Conservation (phyloP, 2,888 invertebrate species). For the Tenthredo notha region DNA sequence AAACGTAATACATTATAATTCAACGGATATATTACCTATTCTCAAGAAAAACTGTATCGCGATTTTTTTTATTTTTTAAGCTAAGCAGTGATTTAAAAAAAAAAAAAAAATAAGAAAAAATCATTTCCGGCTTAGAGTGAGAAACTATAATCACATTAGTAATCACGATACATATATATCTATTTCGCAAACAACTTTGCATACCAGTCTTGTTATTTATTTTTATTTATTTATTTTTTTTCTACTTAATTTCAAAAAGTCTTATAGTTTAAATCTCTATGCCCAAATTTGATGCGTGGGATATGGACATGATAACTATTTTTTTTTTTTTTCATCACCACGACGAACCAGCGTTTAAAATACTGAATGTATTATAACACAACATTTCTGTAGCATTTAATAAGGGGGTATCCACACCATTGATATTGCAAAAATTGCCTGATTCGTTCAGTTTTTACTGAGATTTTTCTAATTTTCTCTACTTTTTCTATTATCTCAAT, state of each 20-base stretch:
- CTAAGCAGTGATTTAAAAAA: neutral
- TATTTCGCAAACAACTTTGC: conserved; percentile 7
- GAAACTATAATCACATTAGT: neutral
- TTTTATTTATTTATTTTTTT: conserved; percentile 19
- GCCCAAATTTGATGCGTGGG: neutral
- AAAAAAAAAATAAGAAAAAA: neutral
- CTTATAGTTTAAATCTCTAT: neutral
- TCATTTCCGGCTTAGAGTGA: neutral
- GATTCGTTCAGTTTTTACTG: too few relatives aligned
- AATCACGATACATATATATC: neutral
- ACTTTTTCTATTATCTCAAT: too few relatives aligned
- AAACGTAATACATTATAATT: neutral
- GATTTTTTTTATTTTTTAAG: too few relatives aligned
- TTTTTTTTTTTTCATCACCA: neutral
- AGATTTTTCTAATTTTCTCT: too few relatives aligned
- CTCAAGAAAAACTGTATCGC: neutral
- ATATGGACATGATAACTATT: neutral
- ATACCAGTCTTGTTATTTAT: conserved; percentile 14
- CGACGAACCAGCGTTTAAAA: too few relatives aligned
- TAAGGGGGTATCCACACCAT: too few relatives aligned
- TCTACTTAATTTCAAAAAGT: conserved; percentile 19
- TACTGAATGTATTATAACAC: neutral
- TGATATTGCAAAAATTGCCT: too few relatives aligned
- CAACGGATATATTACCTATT: neutral
- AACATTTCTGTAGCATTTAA: neutral